phyloP scores from a whole-genome alignment of 2,797 vertebrate genomes.

The Aratinga solstitialis region DNA sequence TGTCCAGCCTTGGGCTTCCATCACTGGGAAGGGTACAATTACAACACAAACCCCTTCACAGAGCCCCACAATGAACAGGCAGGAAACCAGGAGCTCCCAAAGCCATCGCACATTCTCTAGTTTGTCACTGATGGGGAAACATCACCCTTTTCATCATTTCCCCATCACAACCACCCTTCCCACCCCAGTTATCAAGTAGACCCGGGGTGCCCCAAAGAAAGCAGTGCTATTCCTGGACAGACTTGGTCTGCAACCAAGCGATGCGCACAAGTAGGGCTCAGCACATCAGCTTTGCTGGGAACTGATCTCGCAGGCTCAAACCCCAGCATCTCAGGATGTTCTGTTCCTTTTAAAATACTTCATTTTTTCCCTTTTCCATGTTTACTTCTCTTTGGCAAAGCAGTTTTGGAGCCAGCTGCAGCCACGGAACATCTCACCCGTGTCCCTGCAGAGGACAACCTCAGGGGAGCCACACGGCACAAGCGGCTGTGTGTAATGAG shows the following conservation, averaged over 20 bases:
- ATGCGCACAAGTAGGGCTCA: fast-evolving
- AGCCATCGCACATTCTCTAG: fast-evolving
- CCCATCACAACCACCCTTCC: not conserved
- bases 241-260: fast-evolving
- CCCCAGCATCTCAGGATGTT: not conserved
- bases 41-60: too few species aligned
- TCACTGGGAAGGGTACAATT: too few species aligned
- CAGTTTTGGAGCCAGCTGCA: not conserved
- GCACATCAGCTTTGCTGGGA: fast-evolving
- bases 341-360: not conserved
- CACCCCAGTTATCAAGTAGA: fast-evolving
- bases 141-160: fast-evolving
- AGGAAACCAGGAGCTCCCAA: fast-evolving
- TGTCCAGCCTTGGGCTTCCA: not conserved
- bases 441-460: not conserved
- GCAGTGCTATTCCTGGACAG: not conserved
- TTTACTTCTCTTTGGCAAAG: not conserved
- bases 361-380: not conserved
- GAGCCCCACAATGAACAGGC: fast-evolving
- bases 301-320: not conserved
- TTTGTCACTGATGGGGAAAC: not conserved
- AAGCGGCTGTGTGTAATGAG: not conserved
- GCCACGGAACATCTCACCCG: not conserved
- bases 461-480: not conserved
- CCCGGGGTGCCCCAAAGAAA: too few species aligned